Evolutionary conservation across 2,888 invertebrate species (phyloP).

Genomic region (Drosophila quasianomalipes): DNA sequence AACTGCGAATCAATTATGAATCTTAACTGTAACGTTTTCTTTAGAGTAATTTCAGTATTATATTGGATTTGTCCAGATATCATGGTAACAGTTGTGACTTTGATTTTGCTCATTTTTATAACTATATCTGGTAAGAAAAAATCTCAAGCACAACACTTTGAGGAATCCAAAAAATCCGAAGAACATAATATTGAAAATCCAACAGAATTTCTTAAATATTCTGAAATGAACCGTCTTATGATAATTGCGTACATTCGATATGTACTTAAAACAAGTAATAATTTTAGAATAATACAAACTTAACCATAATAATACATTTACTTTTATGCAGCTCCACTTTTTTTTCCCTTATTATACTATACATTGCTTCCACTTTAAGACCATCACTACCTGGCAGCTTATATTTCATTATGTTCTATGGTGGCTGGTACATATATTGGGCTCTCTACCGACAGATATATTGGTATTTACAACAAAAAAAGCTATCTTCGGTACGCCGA

Average conservation of each 20-base stretch:
- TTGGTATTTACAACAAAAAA: slow-evolving; percentile 30
- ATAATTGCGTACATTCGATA: slow-evolving; percentile 59
- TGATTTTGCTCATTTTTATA: slow-evolving; percentile 34
- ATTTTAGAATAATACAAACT: background rate
- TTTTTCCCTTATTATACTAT: slow-evolving; percentile 52
- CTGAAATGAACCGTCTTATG: slow-evolving; percentile 58
- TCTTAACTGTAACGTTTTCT: background rate
- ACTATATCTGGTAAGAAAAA: slow-evolving; percentile 23
- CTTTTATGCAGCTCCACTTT: slow-evolving; percentile 55
- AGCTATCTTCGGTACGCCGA: background rate
- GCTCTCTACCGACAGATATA: slow-evolving; percentile 83
- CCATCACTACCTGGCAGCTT: slow-evolving; percentile 92
- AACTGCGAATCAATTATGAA: background rate
- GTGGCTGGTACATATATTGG: slow-evolving; percentile 93
- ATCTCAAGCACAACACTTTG: background rate
- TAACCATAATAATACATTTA: background rate
- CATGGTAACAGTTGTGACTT: slow-evolving; percentile 27
- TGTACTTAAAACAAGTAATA: slow-evolving; percentile 55
- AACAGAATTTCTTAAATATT: background rate
- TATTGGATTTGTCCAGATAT: slow-evolving; percentile 61
- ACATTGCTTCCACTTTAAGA: slow-evolving; percentile 87
- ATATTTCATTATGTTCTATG: slow-evolving; percentile 93
- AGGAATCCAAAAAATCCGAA: background rate
- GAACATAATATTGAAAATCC: background rate
- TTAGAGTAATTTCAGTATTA: slow-evolving; percentile 37